phyloP scores from a whole-genome alignment of 2,797 vertebrate species.

The Denticeps clupeoides region DNA sequence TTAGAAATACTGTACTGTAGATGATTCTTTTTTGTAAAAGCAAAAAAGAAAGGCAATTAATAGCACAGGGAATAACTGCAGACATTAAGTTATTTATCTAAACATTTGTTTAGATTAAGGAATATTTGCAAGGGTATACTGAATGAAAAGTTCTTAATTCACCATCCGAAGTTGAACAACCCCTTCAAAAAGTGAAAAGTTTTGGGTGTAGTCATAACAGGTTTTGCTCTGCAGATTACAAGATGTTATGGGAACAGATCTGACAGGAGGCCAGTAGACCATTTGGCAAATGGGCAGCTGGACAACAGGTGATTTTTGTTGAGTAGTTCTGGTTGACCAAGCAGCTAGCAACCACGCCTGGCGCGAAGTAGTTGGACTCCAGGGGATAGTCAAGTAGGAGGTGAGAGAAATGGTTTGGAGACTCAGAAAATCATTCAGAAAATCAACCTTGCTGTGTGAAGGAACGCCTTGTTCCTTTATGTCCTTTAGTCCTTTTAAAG shows the following conservation, averaged over 20 bases:
- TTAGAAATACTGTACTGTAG: too few species aligned
- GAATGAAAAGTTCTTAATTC: too few species aligned
- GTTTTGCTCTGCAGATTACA: slow-evolving; percentile 27
- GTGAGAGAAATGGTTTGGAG: slow-evolving; percentile 36
- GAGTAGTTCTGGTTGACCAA: slow-evolving; percentile 57
- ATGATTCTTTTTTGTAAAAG: too few species aligned
- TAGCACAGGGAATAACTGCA: too few species aligned
- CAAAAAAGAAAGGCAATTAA: too few species aligned
- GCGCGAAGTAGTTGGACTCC: slow-evolving; percentile 35
- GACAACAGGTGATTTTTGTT: slow-evolving; percentile 56
- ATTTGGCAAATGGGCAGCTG: slow-evolving; percentile 60
- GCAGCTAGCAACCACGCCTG: slow-evolving; percentile 44
- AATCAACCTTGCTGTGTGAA: slow-evolving; percentile 36
- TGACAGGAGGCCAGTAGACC: slow-evolving; percentile 45
- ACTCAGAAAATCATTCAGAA: slow-evolving; percentile 37
- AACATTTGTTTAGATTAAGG: too few species aligned
- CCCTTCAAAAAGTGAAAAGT: too few species aligned
- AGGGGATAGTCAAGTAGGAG: slow-evolving; percentile 28
- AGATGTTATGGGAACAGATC: slow-evolving; percentile 35
- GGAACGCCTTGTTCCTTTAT: slow-evolving; percentile 2
- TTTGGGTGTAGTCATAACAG: too few species aligned
- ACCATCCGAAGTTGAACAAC: too few species aligned
- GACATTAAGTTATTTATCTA: too few species aligned
- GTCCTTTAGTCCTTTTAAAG: too few species aligned
- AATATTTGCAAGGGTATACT: too few species aligned